Conservation (phyloP, 2,797 vertebrate species). For the Clarias laeviceps region DNA sequence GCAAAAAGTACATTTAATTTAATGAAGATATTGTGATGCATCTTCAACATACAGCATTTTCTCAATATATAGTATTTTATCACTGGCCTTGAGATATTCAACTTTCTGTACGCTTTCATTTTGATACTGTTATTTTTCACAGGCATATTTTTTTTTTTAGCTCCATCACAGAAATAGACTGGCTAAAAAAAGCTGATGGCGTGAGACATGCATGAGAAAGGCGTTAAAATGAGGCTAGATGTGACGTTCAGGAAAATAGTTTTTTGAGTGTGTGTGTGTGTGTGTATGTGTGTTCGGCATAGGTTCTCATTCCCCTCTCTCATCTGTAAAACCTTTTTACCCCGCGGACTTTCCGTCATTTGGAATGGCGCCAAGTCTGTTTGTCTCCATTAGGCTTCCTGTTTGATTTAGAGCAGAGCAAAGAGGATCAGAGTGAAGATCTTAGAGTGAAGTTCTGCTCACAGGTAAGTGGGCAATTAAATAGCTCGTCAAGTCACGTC, state of each 20-base stretch:
- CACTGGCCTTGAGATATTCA: background rate
- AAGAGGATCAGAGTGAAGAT: background rate
- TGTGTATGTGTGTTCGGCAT: background rate
- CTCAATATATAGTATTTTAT: background rate
- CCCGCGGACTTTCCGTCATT: background rate
- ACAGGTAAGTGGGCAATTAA: background rate
- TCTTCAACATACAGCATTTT: background rate
- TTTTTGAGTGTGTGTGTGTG: conserved; percentile 2
- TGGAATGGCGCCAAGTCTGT: background rate
- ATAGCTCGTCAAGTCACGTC: background rate
- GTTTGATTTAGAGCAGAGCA: conserved; percentile 5
- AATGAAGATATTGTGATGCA: background rate
- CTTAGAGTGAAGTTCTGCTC: background rate
- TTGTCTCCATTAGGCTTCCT: conserved; percentile 21
- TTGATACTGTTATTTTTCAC: background rate
- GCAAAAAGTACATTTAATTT: background rate
- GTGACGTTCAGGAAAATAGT: background rate
- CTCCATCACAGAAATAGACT: conserved; percentile 4
- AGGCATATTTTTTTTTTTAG: background rate
- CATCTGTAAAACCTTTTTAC: background rate
- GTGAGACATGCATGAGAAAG: background rate
- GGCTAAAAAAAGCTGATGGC: background rate
- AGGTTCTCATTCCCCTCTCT: background rate
- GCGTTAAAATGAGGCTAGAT: conserved; percentile 2
- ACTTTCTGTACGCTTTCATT: background rate